Evolutionary conservation across 2,797 vertebrate genomes (phyloP), one percentile per base, ranked within the genome.

Genomic region (Salarias fasciatus): DNA sequence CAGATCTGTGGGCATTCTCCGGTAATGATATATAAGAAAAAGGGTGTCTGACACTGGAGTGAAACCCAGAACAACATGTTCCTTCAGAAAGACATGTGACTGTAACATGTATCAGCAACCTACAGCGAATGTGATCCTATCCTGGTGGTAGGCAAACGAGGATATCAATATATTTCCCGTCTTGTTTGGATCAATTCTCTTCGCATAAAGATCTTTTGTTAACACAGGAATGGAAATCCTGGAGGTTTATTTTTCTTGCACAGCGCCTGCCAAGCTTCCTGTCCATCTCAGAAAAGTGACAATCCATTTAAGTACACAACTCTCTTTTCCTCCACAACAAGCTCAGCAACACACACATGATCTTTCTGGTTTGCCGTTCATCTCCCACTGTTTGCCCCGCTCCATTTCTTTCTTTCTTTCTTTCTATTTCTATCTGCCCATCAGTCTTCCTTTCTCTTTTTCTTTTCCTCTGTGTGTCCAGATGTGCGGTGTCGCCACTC

Each of bases 401-500:
- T 36, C 18, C 63, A 15, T 46, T 41, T 53, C 18, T 41, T 10
- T 2, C 3, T 46, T 41, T 53, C 18, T 41, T 10, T 2, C 3
- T n/a, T 3, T 63, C 50, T 12, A 35, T 66, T 36, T 58, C 42
- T 72, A 14, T 62, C 49, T 44, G 59, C 59, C 36, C 52, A 31
- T 72, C n/a, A n/a, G n/a, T n/a, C 46, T 65, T 37, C 35, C 9
- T 48, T 43, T 47, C 31, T n/a, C 0, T 72, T 11, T 70, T 37
- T 49, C 37, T 53, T 47, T 64, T 37, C 74, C 55, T 72, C 69
- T 44, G 53, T 28, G 40, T 67, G 31, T 68, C 82, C 80, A 88
- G 82, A 87, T 89, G 83, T 82, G 78, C 75, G 52, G 56, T 36
- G 46, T 77, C 67, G 72, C 70, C 35, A 48, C 56, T 81, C 74